These are phyloP conservation scores for Carcharodon carcharias DNA, from an alignment of 2,797 vertebrate genomes.

Conservation along the genomic window DNA sequence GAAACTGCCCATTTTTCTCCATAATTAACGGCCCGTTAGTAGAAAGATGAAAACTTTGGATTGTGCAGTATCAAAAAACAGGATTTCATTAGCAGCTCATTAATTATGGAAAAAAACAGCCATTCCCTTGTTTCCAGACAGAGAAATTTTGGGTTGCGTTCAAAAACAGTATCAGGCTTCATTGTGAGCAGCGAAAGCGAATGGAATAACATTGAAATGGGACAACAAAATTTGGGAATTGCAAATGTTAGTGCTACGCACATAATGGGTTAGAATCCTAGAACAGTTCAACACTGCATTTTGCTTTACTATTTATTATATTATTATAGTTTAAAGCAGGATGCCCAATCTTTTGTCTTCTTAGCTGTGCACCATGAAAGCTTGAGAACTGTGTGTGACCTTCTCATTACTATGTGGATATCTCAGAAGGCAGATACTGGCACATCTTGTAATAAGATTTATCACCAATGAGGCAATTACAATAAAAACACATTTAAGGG, in stretches of 20 bases:
- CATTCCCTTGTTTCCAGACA: neutral
- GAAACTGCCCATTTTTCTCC: neutral
- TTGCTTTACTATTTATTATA: neutral
- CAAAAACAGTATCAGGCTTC: neutral
- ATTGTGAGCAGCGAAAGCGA: neutral
- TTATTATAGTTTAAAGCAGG: neutral
- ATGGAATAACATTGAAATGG: neutral
- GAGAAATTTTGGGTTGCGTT: neutral
- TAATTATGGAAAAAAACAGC: neutral
- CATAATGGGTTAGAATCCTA: neutral
- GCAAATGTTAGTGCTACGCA: neutral
- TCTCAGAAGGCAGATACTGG: neutral
- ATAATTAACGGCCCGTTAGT: neutral
- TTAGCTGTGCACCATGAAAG: neutral
- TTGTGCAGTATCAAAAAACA: neutral
- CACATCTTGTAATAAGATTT: neutral
- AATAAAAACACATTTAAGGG: neutral
- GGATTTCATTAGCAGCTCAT: neutral
- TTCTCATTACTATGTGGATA: neutral
- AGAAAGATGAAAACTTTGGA: neutral
- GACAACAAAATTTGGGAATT: neutral
- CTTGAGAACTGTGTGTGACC: neutral
- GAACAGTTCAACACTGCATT: neutral
- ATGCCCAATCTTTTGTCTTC: neutral
- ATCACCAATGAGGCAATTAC: neutral